phyloP scores from a whole-genome alignment of 2,888 invertebrate genomes.

The Actias luna region DNA sequence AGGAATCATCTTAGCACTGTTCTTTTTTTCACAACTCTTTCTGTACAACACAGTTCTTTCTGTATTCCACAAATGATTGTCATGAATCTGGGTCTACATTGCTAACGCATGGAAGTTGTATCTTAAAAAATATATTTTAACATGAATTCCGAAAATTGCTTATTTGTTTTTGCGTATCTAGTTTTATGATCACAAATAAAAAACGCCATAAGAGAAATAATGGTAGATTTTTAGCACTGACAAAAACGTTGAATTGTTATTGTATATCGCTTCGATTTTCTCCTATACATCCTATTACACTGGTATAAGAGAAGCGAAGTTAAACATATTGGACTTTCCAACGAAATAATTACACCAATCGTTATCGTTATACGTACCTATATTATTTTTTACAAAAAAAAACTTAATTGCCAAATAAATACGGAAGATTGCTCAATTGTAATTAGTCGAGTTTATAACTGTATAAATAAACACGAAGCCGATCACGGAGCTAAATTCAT shows the following conservation, averaged over 20 bases:
- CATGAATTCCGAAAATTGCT: too few relatives aligned
- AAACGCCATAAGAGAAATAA: background rate
- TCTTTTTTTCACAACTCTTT: too few relatives aligned
- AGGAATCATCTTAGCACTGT: too few relatives aligned
- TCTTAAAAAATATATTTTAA: too few relatives aligned
- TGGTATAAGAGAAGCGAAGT: background rate
- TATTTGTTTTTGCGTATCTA: too few relatives aligned
- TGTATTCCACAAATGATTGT: too few relatives aligned
- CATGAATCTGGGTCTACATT: too few relatives aligned
- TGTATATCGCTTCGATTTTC: too few relatives aligned
- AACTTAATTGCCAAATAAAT: slow-evolving; percentile 15
- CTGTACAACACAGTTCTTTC: too few relatives aligned
- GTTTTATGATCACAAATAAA: background rate
- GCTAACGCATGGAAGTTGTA: too few relatives aligned
- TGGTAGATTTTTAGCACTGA: background rate
- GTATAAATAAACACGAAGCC: slow-evolving; percentile 15
- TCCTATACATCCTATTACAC: too few relatives aligned
- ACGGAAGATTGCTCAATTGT: slow-evolving; percentile 13
- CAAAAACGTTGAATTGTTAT: background rate
- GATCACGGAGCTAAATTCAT: slow-evolving; percentile 4
- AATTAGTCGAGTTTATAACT: slow-evolving; percentile 17
- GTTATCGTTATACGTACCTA: background rate
- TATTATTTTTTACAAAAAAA: slow-evolving; percentile 1
- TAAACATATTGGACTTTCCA: slow-evolving; percentile 4
- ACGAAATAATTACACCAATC: background rate